Percentiles rank a stretch among this genome's conserved stretches.
These are phyloP conservation scores for Bothrops jararaca DNA, from an alignment of 2,113 vertebrate species.

Conservation along the genomic window DNA sequence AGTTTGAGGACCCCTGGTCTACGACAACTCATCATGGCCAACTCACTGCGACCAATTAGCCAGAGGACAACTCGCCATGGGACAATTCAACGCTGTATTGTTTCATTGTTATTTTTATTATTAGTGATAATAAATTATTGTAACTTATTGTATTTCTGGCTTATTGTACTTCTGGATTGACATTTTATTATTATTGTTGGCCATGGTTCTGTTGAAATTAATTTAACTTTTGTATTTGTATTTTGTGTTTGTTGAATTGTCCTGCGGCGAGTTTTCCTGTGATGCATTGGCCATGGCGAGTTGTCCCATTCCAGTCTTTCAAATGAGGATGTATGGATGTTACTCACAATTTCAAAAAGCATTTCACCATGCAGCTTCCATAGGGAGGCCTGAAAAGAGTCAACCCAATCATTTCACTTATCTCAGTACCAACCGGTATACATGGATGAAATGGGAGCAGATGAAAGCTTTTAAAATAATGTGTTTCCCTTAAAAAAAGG, in stretches of 20 bases:
- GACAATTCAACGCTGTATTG: neutral
- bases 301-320: neutral
- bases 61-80: neutral
- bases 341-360: neutral
- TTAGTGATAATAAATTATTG: neutral
- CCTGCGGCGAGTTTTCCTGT: neutral
- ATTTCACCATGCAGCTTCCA: neutral
- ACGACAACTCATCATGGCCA: neutral
- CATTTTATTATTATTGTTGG: neutral
- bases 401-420: neutral
- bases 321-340: neutral
- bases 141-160: neutral
- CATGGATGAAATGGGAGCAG: neutral
- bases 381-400: neutral
- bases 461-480: neutral
- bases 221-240: neutral
- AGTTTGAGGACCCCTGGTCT: neutral
- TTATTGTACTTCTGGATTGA: neutral
- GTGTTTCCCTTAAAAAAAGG: neutral
- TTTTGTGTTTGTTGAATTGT: neutral
- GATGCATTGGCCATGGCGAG: neutral
- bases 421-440: neutral
- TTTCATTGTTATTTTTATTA: neutral
- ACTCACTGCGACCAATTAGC: neutral
- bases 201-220: neutral